phyloP scores from a whole-genome alignment of 2,888 invertebrate genomes.

The Trichopoda pennipes region DNA sequence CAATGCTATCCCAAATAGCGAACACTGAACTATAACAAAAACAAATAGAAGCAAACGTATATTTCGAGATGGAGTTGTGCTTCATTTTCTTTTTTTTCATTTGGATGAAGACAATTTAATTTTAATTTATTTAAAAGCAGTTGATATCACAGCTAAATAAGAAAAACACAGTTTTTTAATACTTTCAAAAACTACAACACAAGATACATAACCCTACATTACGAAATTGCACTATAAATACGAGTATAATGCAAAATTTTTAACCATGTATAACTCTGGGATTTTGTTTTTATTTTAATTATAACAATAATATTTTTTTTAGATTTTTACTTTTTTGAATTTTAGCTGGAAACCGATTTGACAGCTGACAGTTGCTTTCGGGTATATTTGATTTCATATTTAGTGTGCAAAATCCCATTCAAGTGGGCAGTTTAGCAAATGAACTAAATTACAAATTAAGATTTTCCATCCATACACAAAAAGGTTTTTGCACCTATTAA shows the following conservation, averaged over 20 bases:
- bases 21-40: not conserved
- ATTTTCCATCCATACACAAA: too few relatives aligned
- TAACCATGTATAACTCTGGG: not conserved
- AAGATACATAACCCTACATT: not conserved
- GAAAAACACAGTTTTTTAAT: slow-evolving; percentile 29
- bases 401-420: too few relatives aligned
- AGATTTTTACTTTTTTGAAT: too few relatives aligned
- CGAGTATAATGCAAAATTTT: not conserved
- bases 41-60: slow-evolving; percentile 3
- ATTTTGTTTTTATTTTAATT: too few relatives aligned
- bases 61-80: slow-evolving; percentile 34
- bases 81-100: slow-evolving; percentile 6
- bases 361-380: too few relatives aligned
- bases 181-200: slow-evolving; percentile 11
- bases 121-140: slow-evolving; percentile 49
- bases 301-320: too few relatives aligned
- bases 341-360: too few relatives aligned
- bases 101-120: slow-evolving; percentile 51
- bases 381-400: too few relatives aligned
- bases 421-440: too few relatives aligned
- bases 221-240: slow-evolving; percentile 17
- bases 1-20: slow-evolving; percentile 51
- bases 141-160: slow-evolving; percentile 38
- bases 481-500: too few relatives aligned
- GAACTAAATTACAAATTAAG: too few relatives aligned